Evolutionary conservation across 1,140 invertebrate species (phyloP), one percentile per base, ranked within the genome.

Genomic region (Nymphalis io): DNA sequence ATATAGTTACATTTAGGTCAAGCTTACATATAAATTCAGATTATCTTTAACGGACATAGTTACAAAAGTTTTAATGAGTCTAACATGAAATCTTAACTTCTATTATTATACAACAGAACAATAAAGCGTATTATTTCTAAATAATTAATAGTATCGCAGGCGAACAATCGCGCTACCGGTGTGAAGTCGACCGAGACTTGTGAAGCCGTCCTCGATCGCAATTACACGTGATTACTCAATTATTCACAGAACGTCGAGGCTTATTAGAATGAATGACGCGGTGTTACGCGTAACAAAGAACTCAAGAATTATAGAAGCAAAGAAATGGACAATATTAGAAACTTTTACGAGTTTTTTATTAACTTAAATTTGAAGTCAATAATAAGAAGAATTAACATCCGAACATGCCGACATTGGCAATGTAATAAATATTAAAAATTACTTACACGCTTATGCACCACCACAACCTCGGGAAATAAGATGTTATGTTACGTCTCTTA

Each of bases 251-350:
- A 53, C 62, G 71, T 76, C 70, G 66, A 73, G 76, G 84, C 85
- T 86, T 86, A 88, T 88, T 88, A 88, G 80, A 74, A 65, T 72
- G 74, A 72, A 88, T 86, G 84, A 88, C 84, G 84, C 66, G 74
- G 67, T 76, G 62, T 80, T 82, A 55, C 51, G 15, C 0, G 51
- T 0, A 13, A 27, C 51, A 23, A 55, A 55, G 51, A 55, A 27
- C n/a, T 8, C 27, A 33, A 48, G 21, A 23, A 15, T 15, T 12
- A 23, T 18, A 11, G 46, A 8, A 51, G 46, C 18, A 51, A 16
- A 20, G 46, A 51, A 6, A 3, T 16, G 5, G 42, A n/a, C 15
- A 6, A 8, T 46, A 46, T n/a, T 46, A 46, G 42, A 33, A 33
- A 6, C 2, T 33, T 33, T 33, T 33, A 33, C 3, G 27, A 8